phyloP scores from a whole-genome alignment of 1,140 invertebrate species.

The Xylocopa sonorina region DNA sequence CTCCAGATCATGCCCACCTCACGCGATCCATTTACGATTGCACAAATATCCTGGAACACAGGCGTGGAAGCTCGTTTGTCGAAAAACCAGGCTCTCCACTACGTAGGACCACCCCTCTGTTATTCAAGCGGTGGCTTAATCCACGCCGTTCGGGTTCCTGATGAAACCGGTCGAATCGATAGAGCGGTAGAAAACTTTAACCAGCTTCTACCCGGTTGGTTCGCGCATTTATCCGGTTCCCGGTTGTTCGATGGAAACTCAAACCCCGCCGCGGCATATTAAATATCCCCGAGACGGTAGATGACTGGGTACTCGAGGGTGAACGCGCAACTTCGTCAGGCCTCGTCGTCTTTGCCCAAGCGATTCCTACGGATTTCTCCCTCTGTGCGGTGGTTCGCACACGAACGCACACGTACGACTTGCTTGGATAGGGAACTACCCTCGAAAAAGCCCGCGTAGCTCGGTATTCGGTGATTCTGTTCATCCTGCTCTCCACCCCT shows the following conservation, averaged over 20 bases:
- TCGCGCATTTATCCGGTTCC: slow-evolving; percentile 35
- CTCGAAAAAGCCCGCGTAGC: slow-evolving; percentile 31
- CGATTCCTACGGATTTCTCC: slow-evolving; percentile 42
- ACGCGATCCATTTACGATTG: no score
- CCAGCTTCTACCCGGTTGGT: neutral
- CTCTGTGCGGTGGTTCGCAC: neutral
- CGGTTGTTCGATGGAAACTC: slow-evolving; percentile 27
- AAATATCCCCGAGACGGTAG: slow-evolving; percentile 56
- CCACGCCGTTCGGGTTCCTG: neutral
- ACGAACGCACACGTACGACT: neutral
- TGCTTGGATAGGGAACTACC: slow-evolving; percentile 24
- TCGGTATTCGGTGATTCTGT: slow-evolving; percentile 18
- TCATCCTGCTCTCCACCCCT: slow-evolving; percentile 4
- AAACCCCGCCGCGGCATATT: slow-evolving; percentile 43
- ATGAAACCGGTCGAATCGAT: slow-evolving; percentile 30
- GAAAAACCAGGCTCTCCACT: no score
- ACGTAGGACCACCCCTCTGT: no score
- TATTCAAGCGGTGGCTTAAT: neutral
- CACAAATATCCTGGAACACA: no score
- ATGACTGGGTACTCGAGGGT: slow-evolving; percentile 41
- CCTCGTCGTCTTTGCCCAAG: slow-evolving; percentile 33
- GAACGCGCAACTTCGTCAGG: slow-evolving; percentile 48
- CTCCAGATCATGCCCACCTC: no score
- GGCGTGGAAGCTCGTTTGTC: no score
- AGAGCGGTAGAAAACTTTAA: slow-evolving; percentile 28